A percentile compares a stretch with the other conserved stretches of the same genome.
Conservation (phyloP, 2,113 vertebrate species). For the Plectropomus leopardus region DNA sequence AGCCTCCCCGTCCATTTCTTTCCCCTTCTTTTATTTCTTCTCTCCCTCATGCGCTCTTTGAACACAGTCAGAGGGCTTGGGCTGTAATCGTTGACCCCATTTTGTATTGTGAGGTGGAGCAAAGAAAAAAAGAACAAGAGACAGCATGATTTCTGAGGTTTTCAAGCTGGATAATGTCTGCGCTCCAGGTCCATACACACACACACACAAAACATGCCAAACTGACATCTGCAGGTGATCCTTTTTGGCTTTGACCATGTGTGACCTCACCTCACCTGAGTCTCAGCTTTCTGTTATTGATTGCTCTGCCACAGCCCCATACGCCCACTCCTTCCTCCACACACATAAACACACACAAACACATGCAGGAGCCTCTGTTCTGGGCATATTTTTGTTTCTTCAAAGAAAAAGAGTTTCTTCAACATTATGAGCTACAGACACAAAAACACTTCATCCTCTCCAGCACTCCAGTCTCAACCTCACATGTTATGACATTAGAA, state of each 20-base stretch:
- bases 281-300: constrained; percentile 54
- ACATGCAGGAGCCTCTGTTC: constrained; percentile 15
- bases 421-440: not conserved
- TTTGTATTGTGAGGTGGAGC: constrained; percentile 16
- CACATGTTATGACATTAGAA: not conserved
- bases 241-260: constrained; percentile 53
- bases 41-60: constrained; percentile 53
- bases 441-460: not conserved
- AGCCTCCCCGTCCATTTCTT: constrained; percentile 40
- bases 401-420: not conserved
- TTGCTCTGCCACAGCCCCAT: constrained; percentile 37
- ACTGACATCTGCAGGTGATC: constrained; percentile 43
- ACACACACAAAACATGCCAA: not conserved
- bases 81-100: constrained; percentile 37
- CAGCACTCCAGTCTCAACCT: constrained; percentile 1
- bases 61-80: constrained; percentile 36
- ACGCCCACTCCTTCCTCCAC: constrained; percentile 14
- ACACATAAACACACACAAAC: not conserved
- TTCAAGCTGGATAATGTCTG: constrained; percentile 14
- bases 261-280: constrained; percentile 56
- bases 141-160: constrained; percentile 26
- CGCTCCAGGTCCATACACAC: not conserved
- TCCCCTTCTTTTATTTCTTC: constrained; percentile 40
- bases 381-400: constrained; percentile 17
- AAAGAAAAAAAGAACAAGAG: not conserved